Conservation (phyloP, 1,140 invertebrate genomes). For the Procambarus clarkii region DNA sequence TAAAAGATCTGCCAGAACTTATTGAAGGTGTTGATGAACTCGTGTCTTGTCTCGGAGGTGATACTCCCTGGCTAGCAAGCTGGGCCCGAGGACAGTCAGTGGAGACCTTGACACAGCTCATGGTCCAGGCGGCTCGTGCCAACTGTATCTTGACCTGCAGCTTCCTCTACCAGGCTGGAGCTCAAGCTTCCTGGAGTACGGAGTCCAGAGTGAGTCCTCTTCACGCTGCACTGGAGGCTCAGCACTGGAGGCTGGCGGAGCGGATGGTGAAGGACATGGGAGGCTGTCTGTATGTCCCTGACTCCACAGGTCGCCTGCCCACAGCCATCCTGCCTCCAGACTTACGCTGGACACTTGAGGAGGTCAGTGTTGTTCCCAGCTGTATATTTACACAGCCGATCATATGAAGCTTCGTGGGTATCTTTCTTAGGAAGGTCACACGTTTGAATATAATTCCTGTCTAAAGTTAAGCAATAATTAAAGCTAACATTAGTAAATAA, state of each 20-base stretch:
- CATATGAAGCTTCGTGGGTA: neutral
- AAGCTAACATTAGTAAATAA: no score
- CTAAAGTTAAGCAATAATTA: no score
- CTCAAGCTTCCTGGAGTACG: neutral
- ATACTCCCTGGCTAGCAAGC: neutral
- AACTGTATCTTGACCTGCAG: neutral
- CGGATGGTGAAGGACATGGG: constrained; percentile 4
- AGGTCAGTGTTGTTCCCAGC: neutral
- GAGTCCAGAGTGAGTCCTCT: neutral
- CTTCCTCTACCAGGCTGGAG: constrained; percentile 17
- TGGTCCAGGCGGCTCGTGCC: neutral
- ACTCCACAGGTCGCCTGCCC: neutral
- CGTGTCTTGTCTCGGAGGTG: neutral
- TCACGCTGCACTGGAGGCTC: constrained; percentile 6
- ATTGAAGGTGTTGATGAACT: no score
- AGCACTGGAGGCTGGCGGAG: neutral
- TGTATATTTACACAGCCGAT: neutral
- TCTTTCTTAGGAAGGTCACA: neutral
- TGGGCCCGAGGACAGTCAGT: neutral
- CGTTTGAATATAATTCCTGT: no score
- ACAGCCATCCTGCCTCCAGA: neutral
- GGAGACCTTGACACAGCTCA: neutral
- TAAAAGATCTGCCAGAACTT: no score
- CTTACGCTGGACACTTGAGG: neutral
- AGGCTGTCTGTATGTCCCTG: constrained; percentile 5